Percentiles rank a stretch among this genome's conserved stretches.
Evolutionary conservation across 2,888 invertebrate species (phyloP).

Genomic region (Leistus spinibarbis): DNA sequence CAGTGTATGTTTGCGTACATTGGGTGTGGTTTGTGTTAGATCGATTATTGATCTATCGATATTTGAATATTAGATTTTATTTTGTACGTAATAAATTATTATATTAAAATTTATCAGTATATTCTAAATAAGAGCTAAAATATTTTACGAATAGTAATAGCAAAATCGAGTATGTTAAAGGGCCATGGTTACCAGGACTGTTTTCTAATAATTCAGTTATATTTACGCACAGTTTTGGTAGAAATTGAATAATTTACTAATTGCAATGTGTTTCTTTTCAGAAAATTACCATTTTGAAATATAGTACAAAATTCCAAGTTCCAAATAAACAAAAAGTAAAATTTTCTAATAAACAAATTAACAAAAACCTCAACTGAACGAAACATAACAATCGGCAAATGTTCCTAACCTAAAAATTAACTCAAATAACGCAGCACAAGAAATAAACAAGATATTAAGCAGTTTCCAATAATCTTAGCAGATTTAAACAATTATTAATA

Average conservation of each 20-base stretch:
- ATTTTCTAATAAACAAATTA: constrained; percentile 15
- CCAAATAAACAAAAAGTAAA: constrained; percentile 8
- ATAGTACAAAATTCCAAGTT: constrained; percentile 34
- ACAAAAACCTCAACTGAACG: constrained; percentile 4
- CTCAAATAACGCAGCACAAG: constrained; percentile 15
- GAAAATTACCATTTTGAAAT: constrained; percentile 32
- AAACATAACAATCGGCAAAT: neutral
- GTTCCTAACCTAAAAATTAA: constrained; percentile 22
- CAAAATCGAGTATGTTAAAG: no score
- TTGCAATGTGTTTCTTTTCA: constrained; percentile 11
- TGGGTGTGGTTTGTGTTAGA: no score
- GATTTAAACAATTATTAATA: neutral
- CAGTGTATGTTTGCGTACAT: no score
- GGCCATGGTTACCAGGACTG: no score
- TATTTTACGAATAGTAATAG: no score
- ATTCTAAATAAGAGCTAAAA: no score
- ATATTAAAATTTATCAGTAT: no score
- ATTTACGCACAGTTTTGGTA: neutral
- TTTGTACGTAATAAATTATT: no score
- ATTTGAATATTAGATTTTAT: no score
- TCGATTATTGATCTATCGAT: no score
- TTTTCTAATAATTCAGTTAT: no score
- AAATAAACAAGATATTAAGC: neutral
- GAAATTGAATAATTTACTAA: neutral
- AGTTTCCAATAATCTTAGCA: neutral